phyloP scores from a whole-genome alignment of 2,888 invertebrate species.

The Cacoxenus indagator region DNA sequence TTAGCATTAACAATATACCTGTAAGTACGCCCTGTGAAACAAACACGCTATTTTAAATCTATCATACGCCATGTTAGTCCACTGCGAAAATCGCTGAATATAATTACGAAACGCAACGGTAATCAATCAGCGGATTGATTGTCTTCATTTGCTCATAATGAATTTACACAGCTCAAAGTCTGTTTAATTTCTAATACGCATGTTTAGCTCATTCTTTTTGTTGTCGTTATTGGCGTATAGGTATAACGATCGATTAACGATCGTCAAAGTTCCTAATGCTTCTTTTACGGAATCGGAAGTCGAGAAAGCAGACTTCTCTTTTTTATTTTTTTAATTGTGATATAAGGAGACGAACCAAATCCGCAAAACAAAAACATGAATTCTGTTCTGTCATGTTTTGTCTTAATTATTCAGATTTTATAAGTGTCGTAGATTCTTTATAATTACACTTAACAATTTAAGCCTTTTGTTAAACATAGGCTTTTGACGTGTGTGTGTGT shows the following conservation, averaged over 20 bases:
- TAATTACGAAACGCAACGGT: background rate
- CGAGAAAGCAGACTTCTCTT: too few relatives aligned
- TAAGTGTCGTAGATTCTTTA: conserved; percentile 54
- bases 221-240: background rate
- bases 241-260: too few relatives aligned
- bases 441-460: conserved; percentile 48
- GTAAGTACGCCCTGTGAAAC: conserved; percentile 74
- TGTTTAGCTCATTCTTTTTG: background rate
- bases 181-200: conserved; percentile 50
- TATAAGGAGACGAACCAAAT: too few relatives aligned
- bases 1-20: conserved; percentile 82
- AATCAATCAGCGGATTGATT: background rate
- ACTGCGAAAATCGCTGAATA: conserved; percentile 24
- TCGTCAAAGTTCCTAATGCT: too few relatives aligned
- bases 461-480: conserved; percentile 27
- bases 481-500: conserved; percentile 29
- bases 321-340: too few relatives aligned
- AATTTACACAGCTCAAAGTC: conserved; percentile 37
- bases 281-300: too few relatives aligned
- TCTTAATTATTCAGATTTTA: conserved; percentile 51
- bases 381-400: conserved; percentile 20
- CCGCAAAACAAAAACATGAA: too few relatives aligned
- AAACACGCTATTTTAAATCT: background rate
- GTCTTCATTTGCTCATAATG: conserved; percentile 28
- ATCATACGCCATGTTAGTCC: background rate